phyloP scores from a whole-genome alignment of 2,797 vertebrate species.

The Micropoecilia bifurca region DNA sequence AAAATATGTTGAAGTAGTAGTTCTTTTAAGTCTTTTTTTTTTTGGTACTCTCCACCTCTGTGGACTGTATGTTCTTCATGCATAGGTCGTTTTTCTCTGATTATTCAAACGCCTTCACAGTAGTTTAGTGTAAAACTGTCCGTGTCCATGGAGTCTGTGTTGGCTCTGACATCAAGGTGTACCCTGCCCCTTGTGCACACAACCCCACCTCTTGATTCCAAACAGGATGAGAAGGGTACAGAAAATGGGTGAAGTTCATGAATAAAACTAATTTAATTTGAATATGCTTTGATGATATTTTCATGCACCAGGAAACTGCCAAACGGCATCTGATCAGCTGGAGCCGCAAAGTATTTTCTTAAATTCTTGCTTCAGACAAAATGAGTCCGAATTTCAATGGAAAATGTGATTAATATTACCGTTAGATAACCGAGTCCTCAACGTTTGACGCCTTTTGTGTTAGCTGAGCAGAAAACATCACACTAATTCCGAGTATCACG shows the following conservation, averaged over 20 bases:
- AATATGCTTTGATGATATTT: neutral
- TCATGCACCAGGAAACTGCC: neutral
- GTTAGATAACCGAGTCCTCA: neutral
- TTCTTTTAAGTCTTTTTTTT: neutral
- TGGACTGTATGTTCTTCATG: neutral
- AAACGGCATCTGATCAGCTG: neutral
- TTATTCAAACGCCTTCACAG: neutral
- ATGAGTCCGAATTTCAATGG: neutral
- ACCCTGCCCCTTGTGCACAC: neutral
- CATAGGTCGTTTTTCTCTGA: neutral
- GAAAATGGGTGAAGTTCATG: neutral
- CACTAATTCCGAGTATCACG: neutral
- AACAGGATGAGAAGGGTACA: neutral
- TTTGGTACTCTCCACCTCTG: neutral
- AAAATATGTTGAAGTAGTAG: neutral
- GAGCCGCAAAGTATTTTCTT: neutral
- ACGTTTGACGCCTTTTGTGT: neutral
- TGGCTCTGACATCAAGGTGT: neutral
- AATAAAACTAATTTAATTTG: slow-evolving; percentile 1
- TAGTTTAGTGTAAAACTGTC: neutral
- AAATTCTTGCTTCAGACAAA: neutral
- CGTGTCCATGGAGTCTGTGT: neutral
- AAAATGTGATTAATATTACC: neutral
- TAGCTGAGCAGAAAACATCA: neutral
- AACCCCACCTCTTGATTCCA: neutral